Evolutionary conservation across 1,140 invertebrate species (phyloP), one percentile per base, ranked within the genome.

Genomic region (Mylabris phalerata): DNA sequence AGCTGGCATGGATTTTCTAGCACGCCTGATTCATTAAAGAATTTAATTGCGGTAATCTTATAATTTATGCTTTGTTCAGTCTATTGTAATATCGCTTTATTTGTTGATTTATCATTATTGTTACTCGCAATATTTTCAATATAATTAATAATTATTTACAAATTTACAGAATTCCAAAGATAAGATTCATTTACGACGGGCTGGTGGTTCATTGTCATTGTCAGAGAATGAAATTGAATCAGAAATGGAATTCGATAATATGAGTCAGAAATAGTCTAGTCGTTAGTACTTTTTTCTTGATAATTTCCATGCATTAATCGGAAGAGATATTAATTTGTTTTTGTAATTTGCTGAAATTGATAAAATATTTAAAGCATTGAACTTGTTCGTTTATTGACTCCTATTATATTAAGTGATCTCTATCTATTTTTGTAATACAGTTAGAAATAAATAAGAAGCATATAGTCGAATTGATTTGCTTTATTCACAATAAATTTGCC

Each of bases 191-290:
- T 74, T 84, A 44, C 78, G 85, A 51, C 80, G 87, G 63, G 80
- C 82, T 7, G 85, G 85, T 11, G 86, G 85, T 11, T 89, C 86
- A 3, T 72, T 89, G 9, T 90, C 87, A 13, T 74, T 89, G 5
- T 91, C 88, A 0, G 89, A 91, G 69, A 88, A 87, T 57, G 88
- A 90, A 74, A 76, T 87, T 32, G 88, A 90, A 48, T 67, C 65
- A 0, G 65, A 69, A 61, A 57, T 64, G n/a, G 67, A 69, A 39
- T 69, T 66, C 48, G 59, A 69, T 51, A 32, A 32, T 32, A 32
- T 32, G 32, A 32, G 32, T 32, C 32, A 32, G 32, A 32, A 32
- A 32, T 32, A 32, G 32, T 32, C 32, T 32, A 32, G 32, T 32
- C 32, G 32, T 32, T 32, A 32, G 32, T 32, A 32, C 32, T 32